These are phyloP conservation scores for Anodontia alba DNA, from an alignment of 2,888 invertebrate genomes.

Conservation along the genomic window DNA sequence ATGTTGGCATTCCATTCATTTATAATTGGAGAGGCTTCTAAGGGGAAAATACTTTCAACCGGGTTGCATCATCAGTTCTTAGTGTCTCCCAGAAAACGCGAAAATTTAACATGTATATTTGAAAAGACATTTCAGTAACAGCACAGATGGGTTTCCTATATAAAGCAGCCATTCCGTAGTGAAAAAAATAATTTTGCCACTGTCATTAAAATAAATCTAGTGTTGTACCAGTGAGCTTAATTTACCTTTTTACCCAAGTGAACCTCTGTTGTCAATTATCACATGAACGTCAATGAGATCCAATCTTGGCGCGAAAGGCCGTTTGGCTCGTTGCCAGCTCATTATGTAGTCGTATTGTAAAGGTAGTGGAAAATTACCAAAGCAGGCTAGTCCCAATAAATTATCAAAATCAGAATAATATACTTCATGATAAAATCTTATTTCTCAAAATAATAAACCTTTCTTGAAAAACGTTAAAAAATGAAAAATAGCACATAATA, in stretches of 20 bases:
- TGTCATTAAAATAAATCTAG: no score
- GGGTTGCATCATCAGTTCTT: conserved; percentile 55
- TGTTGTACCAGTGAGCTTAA: neutral
- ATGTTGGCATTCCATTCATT: conserved; percentile 75
- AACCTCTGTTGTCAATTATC: conserved; percentile 34
- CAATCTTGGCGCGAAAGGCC: conserved; percentile 57
- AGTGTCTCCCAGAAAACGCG: no score
- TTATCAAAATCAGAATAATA: no score
- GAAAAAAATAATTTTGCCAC: no score
- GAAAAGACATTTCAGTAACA: no score
- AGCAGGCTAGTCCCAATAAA: neutral
- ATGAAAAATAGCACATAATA: no score
- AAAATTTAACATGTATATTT: no score
- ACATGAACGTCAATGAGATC: conserved; percentile 60
- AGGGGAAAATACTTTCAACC: conserved; percentile 2
- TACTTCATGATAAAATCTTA: no score
- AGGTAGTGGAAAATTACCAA: conserved; percentile 14
- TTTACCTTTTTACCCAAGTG: conserved; percentile 14
- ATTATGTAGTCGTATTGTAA: neutral
- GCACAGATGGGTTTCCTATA: no score
- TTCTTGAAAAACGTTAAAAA: no score
- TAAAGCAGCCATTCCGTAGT: no score
- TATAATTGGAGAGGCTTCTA: conserved; percentile 48
- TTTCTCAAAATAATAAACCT: no score
- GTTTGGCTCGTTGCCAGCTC: conserved; percentile 50